phyloP scores from a whole-genome alignment of 2,888 invertebrate species.

The Charanyca ferruginea region DNA sequence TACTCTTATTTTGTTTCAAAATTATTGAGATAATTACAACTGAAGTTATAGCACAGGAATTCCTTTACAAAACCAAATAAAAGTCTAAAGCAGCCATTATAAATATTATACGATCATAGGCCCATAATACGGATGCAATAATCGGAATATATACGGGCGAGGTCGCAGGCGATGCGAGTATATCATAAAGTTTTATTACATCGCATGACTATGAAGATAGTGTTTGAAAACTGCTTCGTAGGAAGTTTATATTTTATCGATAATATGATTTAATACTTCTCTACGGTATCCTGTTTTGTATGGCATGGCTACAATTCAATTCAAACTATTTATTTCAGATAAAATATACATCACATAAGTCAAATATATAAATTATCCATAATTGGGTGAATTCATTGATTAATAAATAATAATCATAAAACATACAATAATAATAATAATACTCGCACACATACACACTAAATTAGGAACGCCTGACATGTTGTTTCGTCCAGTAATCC shows the following conservation, averaged over 20 bases:
- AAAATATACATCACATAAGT: too few relatives aligned
- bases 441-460: too few relatives aligned
- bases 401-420: too few relatives aligned
- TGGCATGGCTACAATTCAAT: not conserved
- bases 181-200: constrained; percentile 64
- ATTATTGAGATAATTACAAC: too few relatives aligned
- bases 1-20: too few relatives aligned
- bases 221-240: constrained; percentile 59
- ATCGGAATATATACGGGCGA: constrained; percentile 39
- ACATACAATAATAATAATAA: too few relatives aligned
- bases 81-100: not conserved
- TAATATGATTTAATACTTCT: constrained; percentile 61
- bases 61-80: constrained; percentile 17
- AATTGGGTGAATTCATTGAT: too few relatives aligned
- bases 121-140: constrained; percentile 36
- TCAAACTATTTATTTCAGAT: too few relatives aligned
- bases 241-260: constrained; percentile 62
- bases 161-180: constrained; percentile 34
- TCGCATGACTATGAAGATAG: constrained; percentile 62
- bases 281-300: constrained; percentile 20
- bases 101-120: constrained; percentile 11
- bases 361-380: too few relatives aligned
- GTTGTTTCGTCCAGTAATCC: too few relatives aligned
- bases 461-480: too few relatives aligned
- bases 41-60: too few relatives aligned